Base-by-base conservation (phyloP, 1,140 invertebrate genomes). In the Holcopasites calliopsidis region DNA sequence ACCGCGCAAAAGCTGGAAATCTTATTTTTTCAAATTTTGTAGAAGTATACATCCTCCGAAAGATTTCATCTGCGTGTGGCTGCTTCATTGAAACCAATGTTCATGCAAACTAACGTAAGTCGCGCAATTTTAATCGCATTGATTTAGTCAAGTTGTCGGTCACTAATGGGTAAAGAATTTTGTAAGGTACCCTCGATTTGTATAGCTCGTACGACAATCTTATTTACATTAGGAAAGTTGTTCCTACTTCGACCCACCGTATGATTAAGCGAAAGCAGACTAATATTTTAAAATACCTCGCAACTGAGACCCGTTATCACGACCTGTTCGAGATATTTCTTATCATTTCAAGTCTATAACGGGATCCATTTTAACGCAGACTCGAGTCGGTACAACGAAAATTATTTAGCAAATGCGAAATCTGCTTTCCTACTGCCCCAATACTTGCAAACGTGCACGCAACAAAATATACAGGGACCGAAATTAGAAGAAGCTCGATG, bases 11-110 rank as follows among this genome's bases (percentile, higher is more conserved):
- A 28, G 75, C 47, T 70, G 66, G 49, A 62, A 70, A 81, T 61
- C 18, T 80, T 82, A 82, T 82, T 82, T 82, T 82, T 82, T 77
- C 79, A 82, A 81, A 80, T 68, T 82, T 82, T 65, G 70, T 60
- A 72, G 60, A 28, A 23, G 49, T n/a, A 58, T n/a, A 42, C 62
- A 65, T 52, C 52, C 47, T 49, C 57, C 38, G 33, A 33, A 26
- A 21, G 50, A 18, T 61, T 58, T 58, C 1, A 66, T 54, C 47
- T n/a, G 4, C 28, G 18, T 35, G 11, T 52, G 71, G 61, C 31
- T 79, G 52, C 38, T 65, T 50, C 21, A 10, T 47, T 33, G 44
- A 38, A 6, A n/a, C 7, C n/a, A 66, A 35, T 18, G 49, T 47
- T 47, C 38, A n/a, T 16, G 11, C n/a, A 44, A 3, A 47, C 3